Base-by-base conservation (phyloP, 2,888 invertebrate genomes). In the Heliconius hortense region DNA sequence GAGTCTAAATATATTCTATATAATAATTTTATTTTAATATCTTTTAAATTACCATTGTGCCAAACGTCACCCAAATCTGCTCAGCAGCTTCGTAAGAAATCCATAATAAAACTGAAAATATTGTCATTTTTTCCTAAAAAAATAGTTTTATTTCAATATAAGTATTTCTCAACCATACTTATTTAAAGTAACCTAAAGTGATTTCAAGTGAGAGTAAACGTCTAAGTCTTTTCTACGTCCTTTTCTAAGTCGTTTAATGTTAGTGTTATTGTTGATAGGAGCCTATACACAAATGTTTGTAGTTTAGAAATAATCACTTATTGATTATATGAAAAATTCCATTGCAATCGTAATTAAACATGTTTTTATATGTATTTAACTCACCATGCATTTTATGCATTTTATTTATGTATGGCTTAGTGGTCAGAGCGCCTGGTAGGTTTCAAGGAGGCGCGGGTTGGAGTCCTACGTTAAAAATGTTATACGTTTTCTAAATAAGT, bases 201-300 rank as follows among this genome's bases (percentile, higher is more conserved):
- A 93, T 93, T 90, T 89, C 87, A 86, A 94, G 93, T 94, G 94
- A 94, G 93, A 93, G 39, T 74, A 74, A 63, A 88, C 87, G 86
- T 86, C 86, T 90, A 90, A 88, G 89, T 85, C 90, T 93, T 93
- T 93, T 93, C 94, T 93, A 93, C 89, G 86, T 87, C 91, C 87
- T 93, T 94, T 93, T 93, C 93, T 92, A 92, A 89, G 90, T 88
- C 87, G 85, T 92, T 92, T 91, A 92, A 90, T 88, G 93, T 93
- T 92, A 93, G 88, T 87, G 90, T 93, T 93, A 87, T 83, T 78
- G 75, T 78, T 76, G 76, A 76, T 63, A 67, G 71, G 75, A 76
- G 74, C 72, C 76, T 76, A 69, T 79, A 77, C 78, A 75, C 43
- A 56, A 64, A 68, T 74, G 74, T 74, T 73, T 64, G 67, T 77